A percentile compares a stretch with the other conserved stretches of the same genome.
These are phyloP conservation scores for Amblyjoppa fuscipennis DNA, from an alignment of 2,888 invertebrate genomes.

Conservation along the genomic window DNA sequence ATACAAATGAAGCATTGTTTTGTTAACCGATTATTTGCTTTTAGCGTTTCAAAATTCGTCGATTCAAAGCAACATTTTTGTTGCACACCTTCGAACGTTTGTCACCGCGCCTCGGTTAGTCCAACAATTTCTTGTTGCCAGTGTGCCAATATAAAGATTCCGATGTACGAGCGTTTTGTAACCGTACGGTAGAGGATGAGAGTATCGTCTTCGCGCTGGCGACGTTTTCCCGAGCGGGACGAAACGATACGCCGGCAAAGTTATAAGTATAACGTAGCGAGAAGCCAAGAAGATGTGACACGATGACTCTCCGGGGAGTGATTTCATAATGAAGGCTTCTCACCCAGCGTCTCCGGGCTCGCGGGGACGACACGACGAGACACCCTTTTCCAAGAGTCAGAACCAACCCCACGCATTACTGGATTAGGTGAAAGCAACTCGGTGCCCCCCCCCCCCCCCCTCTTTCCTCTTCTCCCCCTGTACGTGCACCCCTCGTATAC, in stretches of 20 bases:
- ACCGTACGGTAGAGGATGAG: not conserved
- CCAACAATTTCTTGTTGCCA: too few relatives aligned
- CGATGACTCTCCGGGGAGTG: slow-evolving; percentile 83
- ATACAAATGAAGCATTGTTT: too few relatives aligned
- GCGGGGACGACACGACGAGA: slow-evolving; percentile 44
- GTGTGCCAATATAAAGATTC: not conserved
- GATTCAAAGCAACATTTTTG: too few relatives aligned
- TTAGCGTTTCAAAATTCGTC: too few relatives aligned
- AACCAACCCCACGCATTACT: slow-evolving; percentile 80
- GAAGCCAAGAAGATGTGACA: slow-evolving; percentile 81
- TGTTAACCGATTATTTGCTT: too few relatives aligned
- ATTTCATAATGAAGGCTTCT: slow-evolving; percentile 83
- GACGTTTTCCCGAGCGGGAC: slow-evolving; percentile 48
- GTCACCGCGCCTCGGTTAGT: too few relatives aligned
- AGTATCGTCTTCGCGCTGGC: slow-evolving; percentile 39
- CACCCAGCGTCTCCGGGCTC: slow-evolving; percentile 64
- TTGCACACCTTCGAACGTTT: too few relatives aligned
- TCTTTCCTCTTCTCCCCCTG: not conserved
- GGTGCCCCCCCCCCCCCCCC: slow-evolving; percentile 20
- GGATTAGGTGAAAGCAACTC: slow-evolving; percentile 79
- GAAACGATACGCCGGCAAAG: slow-evolving; percentile 65
- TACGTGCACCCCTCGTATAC: slow-evolving; percentile 56
- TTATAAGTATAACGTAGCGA: slow-evolving; percentile 77
- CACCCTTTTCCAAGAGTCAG: slow-evolving; percentile 66
- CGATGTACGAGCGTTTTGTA: not conserved